Base-by-base conservation (phyloP, 2,113 vertebrate genomes). In the Craseonycteris thonglongyai region DNA sequence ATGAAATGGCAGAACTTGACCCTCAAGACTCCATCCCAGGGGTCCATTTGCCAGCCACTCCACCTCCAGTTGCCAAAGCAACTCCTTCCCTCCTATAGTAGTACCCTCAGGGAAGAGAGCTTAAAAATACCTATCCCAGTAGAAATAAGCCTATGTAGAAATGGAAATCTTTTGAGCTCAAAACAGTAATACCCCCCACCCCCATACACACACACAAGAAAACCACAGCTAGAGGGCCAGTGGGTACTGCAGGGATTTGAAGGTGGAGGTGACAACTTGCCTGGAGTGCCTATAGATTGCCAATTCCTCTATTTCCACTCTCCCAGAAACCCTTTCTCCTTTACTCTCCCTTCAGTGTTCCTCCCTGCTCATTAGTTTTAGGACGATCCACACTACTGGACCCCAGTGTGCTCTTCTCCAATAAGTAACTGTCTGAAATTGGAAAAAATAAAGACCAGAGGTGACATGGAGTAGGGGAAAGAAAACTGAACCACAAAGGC, bases 31-130 rank as follows among this genome's bases (percentile, higher is more conserved):
- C 58, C 65, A 80, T 89, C 94, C 94, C 94, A 95, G 90, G 84
- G 85, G 95, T 88, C 91, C 89, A 94, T 61, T 74, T 91, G 80
- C 91, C 79, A 96, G 92, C 79, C 65, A 86, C 74, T 59, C 91
- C 72, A 78, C 91, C n/a, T 65, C 51, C 90, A 92, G 94, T 88
- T 96, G 91, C 87, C 89, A 95, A 87, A 96, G 92, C 96, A 94
- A 95, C 91, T 95, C 86, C 81, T 54, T 63, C 56, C 72, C 65
- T 75, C 84, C 78, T 13, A 16, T 0, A 42, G 82, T 30, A 74
- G 82, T 30, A 74, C 59, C 89, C 74, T 72, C 69, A 8, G 86
- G 68, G 66, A 90, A 80, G 49, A 38, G 58, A 81, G 58, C 76
- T 61, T 74, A 72, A 94, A 74, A 78, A 72, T n/a, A 51, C 76